phyloP scores from a whole-genome alignment of 2,888 invertebrate genomes.

The Lepidocyrtinus sp. region DNA sequence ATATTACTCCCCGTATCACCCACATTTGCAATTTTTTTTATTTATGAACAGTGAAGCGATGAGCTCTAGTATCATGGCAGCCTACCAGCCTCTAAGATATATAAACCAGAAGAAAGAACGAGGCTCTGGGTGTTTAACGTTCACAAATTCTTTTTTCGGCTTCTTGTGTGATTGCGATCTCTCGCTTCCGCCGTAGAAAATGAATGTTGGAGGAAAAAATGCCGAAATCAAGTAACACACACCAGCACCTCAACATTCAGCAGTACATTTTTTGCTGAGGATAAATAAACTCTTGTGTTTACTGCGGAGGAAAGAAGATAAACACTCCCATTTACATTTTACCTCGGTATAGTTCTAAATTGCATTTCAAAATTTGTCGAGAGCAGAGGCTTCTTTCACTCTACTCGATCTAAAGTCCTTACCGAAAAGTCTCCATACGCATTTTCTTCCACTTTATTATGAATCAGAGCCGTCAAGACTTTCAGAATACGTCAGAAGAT shows the following conservation, averaged over 20 bases:
- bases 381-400: neutral
- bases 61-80: slow-evolving; percentile 12
- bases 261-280: neutral
- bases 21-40: slow-evolving; percentile 16
- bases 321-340: slow-evolving; percentile 14
- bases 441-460: slow-evolving; percentile 7
- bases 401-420: neutral
- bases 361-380: slow-evolving; percentile 15
- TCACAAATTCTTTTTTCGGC: neutral
- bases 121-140: neutral
- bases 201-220: too few relatives aligned
- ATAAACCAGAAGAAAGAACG: too few relatives aligned
- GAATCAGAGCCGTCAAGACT: slow-evolving; percentile 6
- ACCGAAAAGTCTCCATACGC: neutral
- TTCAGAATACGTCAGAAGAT: slow-evolving; percentile 2
- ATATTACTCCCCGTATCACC: neutral
- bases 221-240: slow-evolving; percentile 2
- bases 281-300: slow-evolving; percentile 16
- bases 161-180: slow-evolving; percentile 10
- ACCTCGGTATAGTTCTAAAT: too few relatives aligned
- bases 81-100: too few relatives aligned
- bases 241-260: slow-evolving; percentile 12
- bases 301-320: too few relatives aligned
- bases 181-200: slow-evolving; percentile 11
- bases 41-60: slow-evolving; percentile 16